A percentile compares a stretch with the other conserved stretches of the same genome.
Conservation (phyloP, 1,140 invertebrate genomes). For the Scylla paramamosain region DNA sequence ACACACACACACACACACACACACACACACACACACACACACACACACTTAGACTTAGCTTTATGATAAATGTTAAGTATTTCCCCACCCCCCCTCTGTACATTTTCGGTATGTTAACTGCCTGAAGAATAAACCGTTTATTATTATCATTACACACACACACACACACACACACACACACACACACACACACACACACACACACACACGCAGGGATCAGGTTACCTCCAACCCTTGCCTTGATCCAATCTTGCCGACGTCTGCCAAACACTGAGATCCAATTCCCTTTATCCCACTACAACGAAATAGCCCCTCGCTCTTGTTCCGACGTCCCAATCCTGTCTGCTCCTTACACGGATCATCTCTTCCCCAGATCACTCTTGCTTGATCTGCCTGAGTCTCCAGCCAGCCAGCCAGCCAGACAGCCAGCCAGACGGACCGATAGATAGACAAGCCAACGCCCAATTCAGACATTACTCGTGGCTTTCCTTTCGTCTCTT, state of each 20-base stretch:
- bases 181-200: not conserved
- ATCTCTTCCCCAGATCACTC: conserved; percentile 26
- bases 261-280: conserved; percentile 45
- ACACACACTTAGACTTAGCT: not conserved
- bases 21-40: conserved; percentile 27
- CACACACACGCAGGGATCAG: not conserved
- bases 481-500: no score
- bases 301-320: conserved; percentile 2
- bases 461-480: no score
- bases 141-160: not conserved
- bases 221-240: not conserved
- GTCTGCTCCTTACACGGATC: conserved; percentile 18
- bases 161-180: conserved; percentile 25
- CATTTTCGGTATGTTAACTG: no score
- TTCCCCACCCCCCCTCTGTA: not conserved
- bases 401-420: not conserved
- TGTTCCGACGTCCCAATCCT: conserved; percentile 41
- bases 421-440: not conserved
- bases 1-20: conserved; percentile 19
- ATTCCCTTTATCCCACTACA: conserved; percentile 35
- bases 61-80: no score
- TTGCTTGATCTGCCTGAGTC: conserved; percentile 29
- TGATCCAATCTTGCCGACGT: conserved; percentile 47
- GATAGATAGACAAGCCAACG: not conserved
- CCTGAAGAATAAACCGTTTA: no score